phyloP scores from a whole-genome alignment of 2,113 vertebrate genomes.

The Panthera uncia region DNA sequence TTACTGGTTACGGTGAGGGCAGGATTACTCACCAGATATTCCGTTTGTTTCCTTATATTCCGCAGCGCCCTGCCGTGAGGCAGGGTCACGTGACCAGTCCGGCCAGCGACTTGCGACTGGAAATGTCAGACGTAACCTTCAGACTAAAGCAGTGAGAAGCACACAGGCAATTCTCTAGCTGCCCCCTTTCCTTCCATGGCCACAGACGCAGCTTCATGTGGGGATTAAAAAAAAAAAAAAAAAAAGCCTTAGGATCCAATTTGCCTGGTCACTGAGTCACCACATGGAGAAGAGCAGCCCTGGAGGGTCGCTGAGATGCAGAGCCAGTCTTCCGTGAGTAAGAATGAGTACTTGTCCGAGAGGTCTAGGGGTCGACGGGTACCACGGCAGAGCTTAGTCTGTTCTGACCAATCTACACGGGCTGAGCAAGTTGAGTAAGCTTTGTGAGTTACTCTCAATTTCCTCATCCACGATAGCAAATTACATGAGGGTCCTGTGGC shows the following conservation, averaged over 20 bases:
- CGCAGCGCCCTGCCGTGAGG: background rate
- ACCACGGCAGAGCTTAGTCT: background rate
- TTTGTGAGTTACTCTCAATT: background rate
- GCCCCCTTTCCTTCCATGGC: background rate
- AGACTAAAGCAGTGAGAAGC: background rate
- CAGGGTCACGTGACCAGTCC: background rate
- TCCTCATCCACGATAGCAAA: background rate
- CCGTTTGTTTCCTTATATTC: background rate
- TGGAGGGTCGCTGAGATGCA: background rate
- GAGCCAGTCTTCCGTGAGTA: background rate
- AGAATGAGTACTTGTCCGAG: background rate
- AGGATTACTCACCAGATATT: background rate
- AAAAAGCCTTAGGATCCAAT: background rate
- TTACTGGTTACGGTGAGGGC: background rate
- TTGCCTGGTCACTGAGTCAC: background rate
- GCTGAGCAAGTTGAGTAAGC: background rate
- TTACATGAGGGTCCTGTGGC: background rate
- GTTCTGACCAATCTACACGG: too few species aligned
- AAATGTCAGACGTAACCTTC: background rate
- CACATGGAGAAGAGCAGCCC: background rate
- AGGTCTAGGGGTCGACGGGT: background rate
- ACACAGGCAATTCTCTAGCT: background rate
- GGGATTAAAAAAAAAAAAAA: background rate
- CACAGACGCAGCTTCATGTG: background rate
- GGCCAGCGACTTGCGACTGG: background rate